These are phyloP conservation scores for Trichechus manatus DNA, from an alignment of 2,113 vertebrate species.

Conservation along the genomic window DNA sequence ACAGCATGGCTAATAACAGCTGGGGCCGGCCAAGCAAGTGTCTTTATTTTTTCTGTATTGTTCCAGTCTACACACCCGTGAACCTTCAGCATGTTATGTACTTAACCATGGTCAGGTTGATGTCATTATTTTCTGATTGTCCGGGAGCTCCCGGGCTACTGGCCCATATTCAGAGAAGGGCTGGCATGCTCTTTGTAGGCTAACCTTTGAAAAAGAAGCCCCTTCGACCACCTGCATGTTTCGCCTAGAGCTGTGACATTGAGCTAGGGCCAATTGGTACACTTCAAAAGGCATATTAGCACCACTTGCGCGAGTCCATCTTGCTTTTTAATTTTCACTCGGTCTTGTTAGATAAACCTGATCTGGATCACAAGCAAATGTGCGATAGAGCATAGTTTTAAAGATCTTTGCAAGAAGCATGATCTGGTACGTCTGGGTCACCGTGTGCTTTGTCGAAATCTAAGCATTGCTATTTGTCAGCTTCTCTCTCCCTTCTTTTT, in stretches of 20 bases:
- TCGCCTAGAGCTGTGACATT: conserved; percentile 89
- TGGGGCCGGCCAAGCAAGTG: conserved; percentile 89
- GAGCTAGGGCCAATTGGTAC: conserved; percentile 86
- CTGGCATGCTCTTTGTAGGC: conserved; percentile 92
- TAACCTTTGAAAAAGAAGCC: conserved; percentile 93
- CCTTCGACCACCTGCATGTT: conserved; percentile 93
- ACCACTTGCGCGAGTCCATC: conserved; percentile 86
- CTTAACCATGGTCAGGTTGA: conserved; percentile 96
- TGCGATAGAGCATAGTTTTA: conserved; percentile 83
- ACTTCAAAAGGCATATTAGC: conserved; percentile 90
- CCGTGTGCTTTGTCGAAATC: conserved; percentile 86
- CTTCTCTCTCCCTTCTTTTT: conserved; percentile 67
- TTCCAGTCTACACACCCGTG: conserved; percentile 94
- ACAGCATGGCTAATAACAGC: conserved; percentile 94
- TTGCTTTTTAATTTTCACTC: conserved; percentile 87
- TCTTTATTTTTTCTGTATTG: conserved; percentile 92
- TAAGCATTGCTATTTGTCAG: conserved; percentile 78
- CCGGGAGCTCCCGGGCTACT: conserved; percentile 93
- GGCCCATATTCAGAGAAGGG: conserved; percentile 90
- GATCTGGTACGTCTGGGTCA: conserved; percentile 80
- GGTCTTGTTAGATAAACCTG: conserved; percentile 87
- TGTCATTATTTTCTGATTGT: conserved; percentile 97
- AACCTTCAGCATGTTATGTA: conserved; percentile 94
- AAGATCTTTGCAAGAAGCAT: conserved; percentile 77
- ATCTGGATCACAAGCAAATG: conserved; percentile 84